These are phyloP conservation scores for Cyprinus carpio DNA, from an alignment of 2,113 vertebrate species.

Conservation along the genomic window DNA sequence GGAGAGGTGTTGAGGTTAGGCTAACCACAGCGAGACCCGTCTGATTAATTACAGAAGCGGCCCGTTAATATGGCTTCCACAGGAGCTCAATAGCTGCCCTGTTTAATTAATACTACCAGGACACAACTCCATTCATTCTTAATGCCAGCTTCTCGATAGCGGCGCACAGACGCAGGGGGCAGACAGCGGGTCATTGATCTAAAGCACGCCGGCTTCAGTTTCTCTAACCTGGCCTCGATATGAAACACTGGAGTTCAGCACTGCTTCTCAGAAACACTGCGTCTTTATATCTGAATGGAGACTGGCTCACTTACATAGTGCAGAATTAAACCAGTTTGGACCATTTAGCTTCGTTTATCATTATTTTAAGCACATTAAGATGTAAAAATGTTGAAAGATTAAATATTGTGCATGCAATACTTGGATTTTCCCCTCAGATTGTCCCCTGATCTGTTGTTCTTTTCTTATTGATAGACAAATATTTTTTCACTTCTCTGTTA, in stretches of 20 bases:
- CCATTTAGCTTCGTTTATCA: neutral
- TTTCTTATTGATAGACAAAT: neutral
- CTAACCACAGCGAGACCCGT: slow-evolving; percentile 23
- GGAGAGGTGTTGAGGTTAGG: slow-evolving; percentile 41
- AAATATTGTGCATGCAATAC: neutral
- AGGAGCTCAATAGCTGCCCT: slow-evolving; percentile 59
- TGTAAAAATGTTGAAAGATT: neutral
- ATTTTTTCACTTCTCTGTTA: slow-evolving; percentile 20
- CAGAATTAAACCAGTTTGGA: neutral
- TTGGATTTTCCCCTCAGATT: neutral
- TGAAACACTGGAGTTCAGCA: neutral
- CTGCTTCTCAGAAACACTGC: neutral
- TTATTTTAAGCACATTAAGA: neutral
- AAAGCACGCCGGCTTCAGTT: neutral
- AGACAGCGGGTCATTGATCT: slow-evolving; percentile 57
- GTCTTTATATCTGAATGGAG: no score
- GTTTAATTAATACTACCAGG: slow-evolving; percentile 68
- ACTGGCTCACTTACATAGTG: neutral
- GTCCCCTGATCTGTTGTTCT: neutral
- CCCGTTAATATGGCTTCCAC: slow-evolving; percentile 62
- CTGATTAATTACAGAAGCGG: slow-evolving; percentile 63
- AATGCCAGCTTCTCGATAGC: slow-evolving; percentile 66
- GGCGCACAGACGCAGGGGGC: slow-evolving; percentile 17
- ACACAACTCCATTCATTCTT: slow-evolving; percentile 65
- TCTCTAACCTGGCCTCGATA: neutral